Evolutionary conservation across 2,888 invertebrate species (phyloP).

Genomic region (Tipula lateralis): DNA sequence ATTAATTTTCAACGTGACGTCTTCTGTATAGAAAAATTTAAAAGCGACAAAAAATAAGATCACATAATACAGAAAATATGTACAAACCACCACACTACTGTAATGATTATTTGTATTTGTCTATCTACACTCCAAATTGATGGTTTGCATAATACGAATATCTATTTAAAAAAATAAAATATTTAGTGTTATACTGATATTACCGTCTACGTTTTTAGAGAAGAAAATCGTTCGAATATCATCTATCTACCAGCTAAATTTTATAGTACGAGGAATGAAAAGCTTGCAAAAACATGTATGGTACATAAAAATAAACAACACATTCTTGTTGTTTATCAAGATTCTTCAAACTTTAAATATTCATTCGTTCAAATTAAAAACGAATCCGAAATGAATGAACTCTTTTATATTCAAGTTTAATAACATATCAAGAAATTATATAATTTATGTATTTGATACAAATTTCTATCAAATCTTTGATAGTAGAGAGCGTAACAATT

Average conservation of each 20-base stretch:
- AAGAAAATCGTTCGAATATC: background rate
- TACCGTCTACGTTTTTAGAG: background rate
- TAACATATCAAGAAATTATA: no score
- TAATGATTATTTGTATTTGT: background rate
- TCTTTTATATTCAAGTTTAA: background rate
- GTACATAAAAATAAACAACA: background rate
- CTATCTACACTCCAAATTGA: background rate
- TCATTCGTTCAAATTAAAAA: background rate
- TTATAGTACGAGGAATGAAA: background rate
- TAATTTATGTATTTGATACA: background rate
- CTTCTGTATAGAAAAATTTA: background rate
- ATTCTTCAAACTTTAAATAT: background rate
- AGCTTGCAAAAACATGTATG: background rate
- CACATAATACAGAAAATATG: background rate
- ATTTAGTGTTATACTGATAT: background rate
- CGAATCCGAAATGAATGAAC: background rate
- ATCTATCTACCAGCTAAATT: background rate
- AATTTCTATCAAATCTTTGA: background rate
- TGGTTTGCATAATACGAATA: background rate
- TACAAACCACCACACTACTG: background rate
- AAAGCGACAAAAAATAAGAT: background rate
- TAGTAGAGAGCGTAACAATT: no score
- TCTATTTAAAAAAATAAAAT: background rate
- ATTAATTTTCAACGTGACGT: background rate
- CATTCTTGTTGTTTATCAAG: background rate